phyloP scores from a whole-genome alignment of 2,888 invertebrate genomes.

The Drosophila infuscata region DNA sequence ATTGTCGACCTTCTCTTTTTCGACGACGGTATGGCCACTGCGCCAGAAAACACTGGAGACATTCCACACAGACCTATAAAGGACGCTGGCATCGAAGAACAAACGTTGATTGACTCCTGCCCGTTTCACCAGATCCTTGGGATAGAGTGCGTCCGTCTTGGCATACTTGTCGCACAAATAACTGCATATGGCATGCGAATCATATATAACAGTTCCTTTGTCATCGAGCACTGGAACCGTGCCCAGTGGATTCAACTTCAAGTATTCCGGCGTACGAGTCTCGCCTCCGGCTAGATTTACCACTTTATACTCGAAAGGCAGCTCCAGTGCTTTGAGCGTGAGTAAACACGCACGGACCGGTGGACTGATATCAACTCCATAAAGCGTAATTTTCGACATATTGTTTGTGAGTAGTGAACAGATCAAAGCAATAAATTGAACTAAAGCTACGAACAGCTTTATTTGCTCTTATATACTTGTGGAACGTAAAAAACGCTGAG shows the following conservation, averaged over 20 bases:
- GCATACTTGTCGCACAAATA: conserved; percentile 52
- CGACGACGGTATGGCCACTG: conserved; percentile 38
- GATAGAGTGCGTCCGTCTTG: conserved; percentile 41
- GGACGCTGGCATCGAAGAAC: conserved; percentile 50
- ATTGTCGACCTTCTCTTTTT: conserved; percentile 52
- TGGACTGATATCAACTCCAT: conserved; percentile 84
- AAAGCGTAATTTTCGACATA: conserved; percentile 59
- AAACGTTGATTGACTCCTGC: conserved; percentile 67
- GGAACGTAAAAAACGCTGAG: neutral
- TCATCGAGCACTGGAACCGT: conserved; percentile 68
- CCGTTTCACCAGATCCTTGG: conserved; percentile 46
- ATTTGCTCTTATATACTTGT: neutral
- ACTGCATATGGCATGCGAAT: conserved; percentile 50
- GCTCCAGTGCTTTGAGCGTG: conserved; percentile 87
- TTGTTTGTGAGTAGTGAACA: neutral
- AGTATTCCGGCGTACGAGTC: conserved; percentile 57
- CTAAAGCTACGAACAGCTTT: neutral
- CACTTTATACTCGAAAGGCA: conserved; percentile 83
- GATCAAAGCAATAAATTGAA: neutral
- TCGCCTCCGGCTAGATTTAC: conserved; percentile 40
- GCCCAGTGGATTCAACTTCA: conserved; percentile 87
- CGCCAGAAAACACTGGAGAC: conserved; percentile 28
- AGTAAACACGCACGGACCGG: conserved; percentile 88
- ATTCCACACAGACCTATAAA: conserved; percentile 48
- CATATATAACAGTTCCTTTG: conserved; percentile 33